Evolutionary conservation across 1,140 invertebrate genomes (phyloP).

Genomic region (Meloidogyne hapla): DNA sequence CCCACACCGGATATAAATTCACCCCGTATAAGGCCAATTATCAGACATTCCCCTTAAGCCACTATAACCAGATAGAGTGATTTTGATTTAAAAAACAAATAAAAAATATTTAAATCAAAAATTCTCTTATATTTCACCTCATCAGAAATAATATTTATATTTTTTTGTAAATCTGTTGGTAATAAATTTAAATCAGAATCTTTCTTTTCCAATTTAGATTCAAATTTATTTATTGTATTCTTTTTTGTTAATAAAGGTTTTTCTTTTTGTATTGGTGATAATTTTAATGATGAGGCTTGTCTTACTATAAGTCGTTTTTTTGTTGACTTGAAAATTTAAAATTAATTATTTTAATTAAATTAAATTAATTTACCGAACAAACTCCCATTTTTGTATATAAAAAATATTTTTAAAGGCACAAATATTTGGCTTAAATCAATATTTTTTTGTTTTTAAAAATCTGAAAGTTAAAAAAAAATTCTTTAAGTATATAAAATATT

Average conservation of each 20-base stretch:
- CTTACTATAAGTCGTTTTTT: background rate
- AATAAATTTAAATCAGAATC: slow-evolving; percentile 55
- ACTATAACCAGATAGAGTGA: background rate
- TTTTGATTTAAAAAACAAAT: no score
- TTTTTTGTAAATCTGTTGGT: slow-evolving; percentile 34
- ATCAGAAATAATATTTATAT: slow-evolving; percentile 24
- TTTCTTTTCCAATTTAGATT: slow-evolving; percentile 31
- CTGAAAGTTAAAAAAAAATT: no score
- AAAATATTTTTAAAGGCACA: background rate
- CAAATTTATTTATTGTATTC: slow-evolving; percentile 8
- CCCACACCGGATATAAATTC: no score
- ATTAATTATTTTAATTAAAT: background rate
- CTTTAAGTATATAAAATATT: no score
- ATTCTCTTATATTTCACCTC: slow-evolving; percentile 25
- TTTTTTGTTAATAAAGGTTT: background rate
- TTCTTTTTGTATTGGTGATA: background rate
- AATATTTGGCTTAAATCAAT: no score
- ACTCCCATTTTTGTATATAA: slow-evolving; percentile 35
- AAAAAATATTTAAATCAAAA: no score
- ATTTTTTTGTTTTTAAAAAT: no score
- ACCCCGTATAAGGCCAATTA: no score
- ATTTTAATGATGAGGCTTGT: background rate
- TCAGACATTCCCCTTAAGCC: no score
- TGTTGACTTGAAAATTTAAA: slow-evolving; percentile 31
- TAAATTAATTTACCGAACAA: slow-evolving; percentile 26